phyloP scores from a whole-genome alignment of 1,140 invertebrate genomes.

The Zeugodacus cucurbitae region DNA sequence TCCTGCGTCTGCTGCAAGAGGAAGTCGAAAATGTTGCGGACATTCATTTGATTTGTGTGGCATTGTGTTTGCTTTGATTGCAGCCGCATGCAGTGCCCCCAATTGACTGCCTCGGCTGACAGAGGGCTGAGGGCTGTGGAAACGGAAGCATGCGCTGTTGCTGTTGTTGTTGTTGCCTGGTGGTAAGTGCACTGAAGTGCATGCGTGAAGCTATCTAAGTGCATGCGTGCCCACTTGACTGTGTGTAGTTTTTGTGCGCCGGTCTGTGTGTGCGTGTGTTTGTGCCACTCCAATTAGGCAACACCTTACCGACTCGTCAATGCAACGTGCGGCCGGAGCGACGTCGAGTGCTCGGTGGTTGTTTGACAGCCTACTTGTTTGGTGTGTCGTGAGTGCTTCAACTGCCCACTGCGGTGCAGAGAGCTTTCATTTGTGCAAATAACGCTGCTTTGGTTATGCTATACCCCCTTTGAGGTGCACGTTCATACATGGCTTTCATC shows the following conservation, averaged over 20 bases:
- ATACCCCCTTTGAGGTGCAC: neutral
- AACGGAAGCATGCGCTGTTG: neutral
- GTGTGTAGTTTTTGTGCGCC: neutral
- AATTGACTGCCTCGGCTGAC: neutral
- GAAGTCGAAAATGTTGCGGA: conserved; percentile 25
- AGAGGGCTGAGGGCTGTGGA: neutral
- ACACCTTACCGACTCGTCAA: neutral
- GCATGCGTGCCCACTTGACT: conserved; percentile 15
- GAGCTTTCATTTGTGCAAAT: neutral
- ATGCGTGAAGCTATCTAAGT: conserved; percentile 26
- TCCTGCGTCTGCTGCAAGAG: neutral
- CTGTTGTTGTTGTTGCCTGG: neutral
- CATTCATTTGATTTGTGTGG: conserved; percentile 18
- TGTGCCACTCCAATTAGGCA: conserved; percentile 22
- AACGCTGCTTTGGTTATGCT: neutral
- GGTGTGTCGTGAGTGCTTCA: neutral
- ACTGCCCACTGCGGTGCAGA: neutral
- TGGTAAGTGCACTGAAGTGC: conserved; percentile 3
- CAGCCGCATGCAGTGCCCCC: neutral
- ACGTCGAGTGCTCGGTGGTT: neutral
- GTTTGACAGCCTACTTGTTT: neutral
- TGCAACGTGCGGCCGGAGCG: neutral
- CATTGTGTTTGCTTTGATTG: conserved; percentile 35
- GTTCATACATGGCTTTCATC: neutral
- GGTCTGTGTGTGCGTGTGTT: neutral